A percentile compares a stretch with the other conserved stretches of the same genome.
phyloP scores from a whole-genome alignment of 2,113 vertebrate species.

The Sapayoa aenigma region DNA sequence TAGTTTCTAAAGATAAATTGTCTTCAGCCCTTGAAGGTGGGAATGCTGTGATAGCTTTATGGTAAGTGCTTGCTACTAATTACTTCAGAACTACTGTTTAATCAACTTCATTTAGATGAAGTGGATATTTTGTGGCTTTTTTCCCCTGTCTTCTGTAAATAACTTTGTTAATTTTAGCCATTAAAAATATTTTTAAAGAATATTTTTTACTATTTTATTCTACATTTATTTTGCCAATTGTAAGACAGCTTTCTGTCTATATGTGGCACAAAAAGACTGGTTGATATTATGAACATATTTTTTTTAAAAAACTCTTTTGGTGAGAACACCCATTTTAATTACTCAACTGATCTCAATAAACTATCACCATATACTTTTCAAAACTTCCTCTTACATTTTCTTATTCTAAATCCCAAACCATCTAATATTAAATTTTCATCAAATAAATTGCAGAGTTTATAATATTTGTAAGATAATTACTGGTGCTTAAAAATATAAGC shows the following conservation, averaged over 20 bases:
- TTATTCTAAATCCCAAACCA: neutral
- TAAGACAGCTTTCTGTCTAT: neutral
- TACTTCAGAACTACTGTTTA: slow-evolving; percentile 49
- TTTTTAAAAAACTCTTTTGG: neutral
- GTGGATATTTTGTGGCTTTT: neutral
- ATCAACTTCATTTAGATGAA: slow-evolving; percentile 28
- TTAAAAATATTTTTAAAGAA: neutral
- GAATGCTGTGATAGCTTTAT: slow-evolving; percentile 25
- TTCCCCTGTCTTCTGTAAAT: slow-evolving; percentile 22
- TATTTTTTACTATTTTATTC: slow-evolving; percentile 11
- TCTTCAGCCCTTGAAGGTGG: slow-evolving; percentile 44
- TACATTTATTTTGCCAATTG: neutral
- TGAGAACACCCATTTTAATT: slow-evolving; percentile 18
- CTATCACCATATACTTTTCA: neutral
- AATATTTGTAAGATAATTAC: neutral
- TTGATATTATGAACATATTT: neutral
- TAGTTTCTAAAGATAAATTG: slow-evolving; percentile 37
- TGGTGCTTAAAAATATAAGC: slow-evolving; percentile 1
- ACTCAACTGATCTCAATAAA: slow-evolving; percentile 18
- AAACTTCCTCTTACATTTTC: neutral
- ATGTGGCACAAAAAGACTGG: slow-evolving; percentile 1
- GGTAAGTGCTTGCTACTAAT: slow-evolving; percentile 52
- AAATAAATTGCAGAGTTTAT: slow-evolving; percentile 24
- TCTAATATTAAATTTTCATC: neutral
- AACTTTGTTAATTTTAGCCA: slow-evolving; percentile 60